Evolutionary conservation across 2,888 invertebrate species (phyloP).

Genomic region (Helleia helle): DNA sequence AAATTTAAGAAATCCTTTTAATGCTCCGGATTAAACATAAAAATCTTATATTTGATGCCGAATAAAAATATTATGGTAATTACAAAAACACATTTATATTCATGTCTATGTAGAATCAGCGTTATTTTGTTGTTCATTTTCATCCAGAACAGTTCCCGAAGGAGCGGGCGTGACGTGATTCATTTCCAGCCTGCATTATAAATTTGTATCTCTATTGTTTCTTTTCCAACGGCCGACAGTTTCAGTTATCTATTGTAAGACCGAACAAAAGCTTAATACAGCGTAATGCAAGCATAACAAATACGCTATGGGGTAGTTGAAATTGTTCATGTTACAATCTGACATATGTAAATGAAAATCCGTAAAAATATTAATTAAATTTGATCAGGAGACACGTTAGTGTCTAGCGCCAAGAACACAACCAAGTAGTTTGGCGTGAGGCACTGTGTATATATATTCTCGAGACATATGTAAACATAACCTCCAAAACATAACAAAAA

Average conservation of each 20-base stretch:
- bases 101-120: slow-evolving; percentile 25
- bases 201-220: slow-evolving; percentile 64
- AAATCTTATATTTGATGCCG: neutral
- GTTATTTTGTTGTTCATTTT: slow-evolving; percentile 53
- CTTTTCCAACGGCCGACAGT: slow-evolving; percentile 52
- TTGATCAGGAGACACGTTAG: too few species aligned
- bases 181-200: slow-evolving; percentile 65
- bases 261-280: slow-evolving; percentile 49
- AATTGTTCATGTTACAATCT: too few species aligned
- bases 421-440: too few species aligned
- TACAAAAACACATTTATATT: slow-evolving; percentile 23
- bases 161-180: slow-evolving; percentile 58
- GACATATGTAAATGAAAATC: too few species aligned
- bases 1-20: neutral
- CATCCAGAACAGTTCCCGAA: slow-evolving; percentile 47
- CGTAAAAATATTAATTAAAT: too few species aligned
- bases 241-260: slow-evolving; percentile 57
- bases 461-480: too few species aligned
- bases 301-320: too few species aligned
- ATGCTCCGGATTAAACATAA: neutral
- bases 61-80: slow-evolving; percentile 12
- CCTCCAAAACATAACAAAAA: too few species aligned
- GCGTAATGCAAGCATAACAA: slow-evolving; percentile 11
- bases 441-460: too few species aligned
- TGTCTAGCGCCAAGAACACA: too few species aligned